Conservation (phyloP, 2,113 vertebrate species). For the Recurvirostra avosetta region DNA sequence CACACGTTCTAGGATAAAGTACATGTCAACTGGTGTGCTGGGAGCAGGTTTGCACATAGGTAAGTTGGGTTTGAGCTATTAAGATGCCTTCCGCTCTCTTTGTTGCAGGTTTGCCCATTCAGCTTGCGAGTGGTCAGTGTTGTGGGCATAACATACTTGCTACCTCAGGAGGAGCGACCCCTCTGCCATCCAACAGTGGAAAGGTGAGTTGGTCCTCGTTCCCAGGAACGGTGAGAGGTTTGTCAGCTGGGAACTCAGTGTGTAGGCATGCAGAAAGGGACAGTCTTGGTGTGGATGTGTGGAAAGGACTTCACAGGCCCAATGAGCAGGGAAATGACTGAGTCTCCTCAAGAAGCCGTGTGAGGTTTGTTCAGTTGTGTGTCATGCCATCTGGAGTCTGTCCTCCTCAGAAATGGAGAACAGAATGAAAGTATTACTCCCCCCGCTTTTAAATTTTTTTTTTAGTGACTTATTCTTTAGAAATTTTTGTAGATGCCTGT, state of each 20-base stretch:
- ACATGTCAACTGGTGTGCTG: background rate
- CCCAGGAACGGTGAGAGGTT: background rate
- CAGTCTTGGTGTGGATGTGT: background rate
- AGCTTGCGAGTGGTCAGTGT: conserved; percentile 95
- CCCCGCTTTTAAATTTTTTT: too few species aligned
- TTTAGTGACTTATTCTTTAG: too few species aligned
- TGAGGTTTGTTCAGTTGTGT: too few species aligned
- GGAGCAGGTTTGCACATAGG: background rate
- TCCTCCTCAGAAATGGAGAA: too few species aligned
- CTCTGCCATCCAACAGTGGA: conserved; percentile 95
- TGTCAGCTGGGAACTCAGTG: background rate
- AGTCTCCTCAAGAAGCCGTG: too few species aligned
- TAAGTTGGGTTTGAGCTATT: background rate
- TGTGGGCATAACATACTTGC: conserved; percentile 95
- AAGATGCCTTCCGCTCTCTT: background rate
- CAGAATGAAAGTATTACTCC: too few species aligned
- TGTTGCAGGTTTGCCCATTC: conserved; percentile 88
- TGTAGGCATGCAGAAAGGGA: background rate
- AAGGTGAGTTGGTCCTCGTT: conserved; percentile 73
- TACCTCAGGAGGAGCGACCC: conserved; percentile 95
- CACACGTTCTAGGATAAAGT: rapidly evolving
- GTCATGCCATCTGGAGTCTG: too few species aligned
- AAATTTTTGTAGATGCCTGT: too few species aligned
- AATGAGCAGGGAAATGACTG: too few species aligned
- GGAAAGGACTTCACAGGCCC: too few species aligned